Percentiles rank a stretch among this genome's conserved stretches.
These are phyloP conservation scores for Hemiprocne comata DNA, from an alignment of 2,113 vertebrate species.

Conservation along the genomic window DNA sequence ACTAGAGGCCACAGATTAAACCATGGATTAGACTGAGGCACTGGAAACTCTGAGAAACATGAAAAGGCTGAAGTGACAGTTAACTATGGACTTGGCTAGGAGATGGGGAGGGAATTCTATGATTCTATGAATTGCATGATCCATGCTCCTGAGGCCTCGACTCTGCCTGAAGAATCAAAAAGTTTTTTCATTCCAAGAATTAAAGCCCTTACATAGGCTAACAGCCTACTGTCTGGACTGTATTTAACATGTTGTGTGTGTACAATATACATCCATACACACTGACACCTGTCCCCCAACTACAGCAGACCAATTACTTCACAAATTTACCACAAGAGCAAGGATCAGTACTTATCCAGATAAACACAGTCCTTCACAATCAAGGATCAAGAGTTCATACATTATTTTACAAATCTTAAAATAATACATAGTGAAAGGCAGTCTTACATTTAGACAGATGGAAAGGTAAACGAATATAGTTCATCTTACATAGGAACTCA, in stretches of 20 bases:
- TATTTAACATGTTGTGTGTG: neutral
- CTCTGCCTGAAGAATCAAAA: neutral
- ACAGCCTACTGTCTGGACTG: neutral
- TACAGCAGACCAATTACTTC: neutral
- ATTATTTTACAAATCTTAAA: neutral
- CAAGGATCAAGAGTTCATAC: neutral
- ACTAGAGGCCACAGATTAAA: neutral
- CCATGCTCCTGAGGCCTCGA: neutral
- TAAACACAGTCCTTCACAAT: neutral
- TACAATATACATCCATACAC: neutral
- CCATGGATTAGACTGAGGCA: neutral
- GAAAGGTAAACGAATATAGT: conserved; percentile 18
- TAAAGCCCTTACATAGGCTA: neutral
- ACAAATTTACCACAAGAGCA: neutral
- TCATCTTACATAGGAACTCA: conserved; percentile 33
- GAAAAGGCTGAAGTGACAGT: neutral
- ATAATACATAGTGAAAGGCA: neutral
- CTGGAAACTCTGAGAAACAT: neutral
- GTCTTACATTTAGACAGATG: conserved; percentile 5
- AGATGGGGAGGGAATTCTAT: neutral
- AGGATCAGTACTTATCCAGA: neutral
- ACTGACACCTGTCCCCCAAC: neutral
- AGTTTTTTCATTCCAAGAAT: neutral
- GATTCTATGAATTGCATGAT: neutral
- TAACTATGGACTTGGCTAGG: neutral